Conservation (phyloP, 2,797 vertebrate species). For the Enteromius afrohamiltoni region DNA sequence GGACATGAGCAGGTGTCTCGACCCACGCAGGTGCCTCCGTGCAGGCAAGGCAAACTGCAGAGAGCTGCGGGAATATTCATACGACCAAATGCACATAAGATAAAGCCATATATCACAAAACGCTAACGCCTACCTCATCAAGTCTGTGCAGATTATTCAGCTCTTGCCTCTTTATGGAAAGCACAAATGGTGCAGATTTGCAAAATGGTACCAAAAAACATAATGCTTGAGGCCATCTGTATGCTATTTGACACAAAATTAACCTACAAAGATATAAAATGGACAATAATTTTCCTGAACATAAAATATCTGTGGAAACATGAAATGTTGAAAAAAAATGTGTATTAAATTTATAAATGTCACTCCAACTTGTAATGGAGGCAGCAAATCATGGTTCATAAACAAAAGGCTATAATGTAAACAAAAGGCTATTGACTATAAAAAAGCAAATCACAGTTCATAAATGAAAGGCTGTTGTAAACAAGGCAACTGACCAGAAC, state of each 20-base stretch:
- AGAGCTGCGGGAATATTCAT: conserved; percentile 60
- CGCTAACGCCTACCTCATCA: background rate
- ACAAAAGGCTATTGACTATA: background rate
- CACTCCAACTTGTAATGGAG: too few relatives aligned
- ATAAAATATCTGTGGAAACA: background rate
- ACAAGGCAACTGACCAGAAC: background rate
- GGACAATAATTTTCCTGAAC: background rate
- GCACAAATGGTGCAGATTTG: background rate
- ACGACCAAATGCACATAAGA: conserved; percentile 37
- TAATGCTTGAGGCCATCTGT: conserved; percentile 1
- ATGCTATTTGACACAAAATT: background rate
- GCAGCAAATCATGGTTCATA: background rate
- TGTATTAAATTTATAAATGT: background rate
- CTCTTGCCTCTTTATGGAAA: background rate
- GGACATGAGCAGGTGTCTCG: conserved; percentile 82
- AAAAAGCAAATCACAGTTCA: background rate
- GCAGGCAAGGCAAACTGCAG: conserved; percentile 77
- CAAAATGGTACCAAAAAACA: background rate
- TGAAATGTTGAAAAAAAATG: background rate
- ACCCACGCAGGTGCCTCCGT: conserved; percentile 79
- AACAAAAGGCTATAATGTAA: background rate
- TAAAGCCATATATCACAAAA: conserved; percentile 19
- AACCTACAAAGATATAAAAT: background rate
- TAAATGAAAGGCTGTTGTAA: background rate
- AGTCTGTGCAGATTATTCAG: conserved; percentile 8